Evolutionary conservation across 2,888 invertebrate genomes (phyloP).

Genomic region (Dysmachus trigonus): DNA sequence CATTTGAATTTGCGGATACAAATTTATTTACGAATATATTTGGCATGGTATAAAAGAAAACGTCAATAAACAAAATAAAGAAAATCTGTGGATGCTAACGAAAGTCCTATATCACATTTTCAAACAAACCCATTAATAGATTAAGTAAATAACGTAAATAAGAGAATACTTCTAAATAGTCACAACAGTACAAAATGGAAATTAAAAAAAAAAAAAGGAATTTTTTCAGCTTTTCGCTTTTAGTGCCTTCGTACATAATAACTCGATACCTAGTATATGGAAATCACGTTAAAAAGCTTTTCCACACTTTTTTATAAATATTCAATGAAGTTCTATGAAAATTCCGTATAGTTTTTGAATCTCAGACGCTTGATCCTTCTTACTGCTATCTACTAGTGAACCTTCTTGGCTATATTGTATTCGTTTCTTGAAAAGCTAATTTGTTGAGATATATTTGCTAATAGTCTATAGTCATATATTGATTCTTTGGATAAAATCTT

Average conservation of each 20-base stretch:
- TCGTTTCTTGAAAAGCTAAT: background rate
- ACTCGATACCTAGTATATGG: background rate
- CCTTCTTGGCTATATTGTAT: background rate
- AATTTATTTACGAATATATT: slow-evolving; percentile 1
- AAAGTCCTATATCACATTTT: slow-evolving; percentile 11
- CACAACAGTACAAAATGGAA: background rate
- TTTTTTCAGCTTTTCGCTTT: background rate
- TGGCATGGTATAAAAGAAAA: slow-evolving; percentile 4
- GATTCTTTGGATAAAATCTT: background rate
- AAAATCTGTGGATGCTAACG: background rate
- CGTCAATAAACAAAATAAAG: background rate
- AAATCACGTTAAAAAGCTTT: background rate
- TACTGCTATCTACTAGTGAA: slow-evolving; percentile 1
- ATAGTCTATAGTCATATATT: background rate
- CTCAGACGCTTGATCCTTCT: background rate
- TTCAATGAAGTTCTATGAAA: background rate
- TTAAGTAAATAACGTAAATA: background rate
- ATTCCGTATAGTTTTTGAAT: background rate
- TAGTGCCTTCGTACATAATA: background rate
- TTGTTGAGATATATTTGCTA: background rate
- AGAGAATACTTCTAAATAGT: background rate
- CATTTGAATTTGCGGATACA: background rate
- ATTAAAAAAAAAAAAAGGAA: background rate
- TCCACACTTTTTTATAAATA: background rate
- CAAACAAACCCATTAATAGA: background rate